Base-by-base conservation (phyloP, 2,888 invertebrate species). In the Magallana nippona region DNA sequence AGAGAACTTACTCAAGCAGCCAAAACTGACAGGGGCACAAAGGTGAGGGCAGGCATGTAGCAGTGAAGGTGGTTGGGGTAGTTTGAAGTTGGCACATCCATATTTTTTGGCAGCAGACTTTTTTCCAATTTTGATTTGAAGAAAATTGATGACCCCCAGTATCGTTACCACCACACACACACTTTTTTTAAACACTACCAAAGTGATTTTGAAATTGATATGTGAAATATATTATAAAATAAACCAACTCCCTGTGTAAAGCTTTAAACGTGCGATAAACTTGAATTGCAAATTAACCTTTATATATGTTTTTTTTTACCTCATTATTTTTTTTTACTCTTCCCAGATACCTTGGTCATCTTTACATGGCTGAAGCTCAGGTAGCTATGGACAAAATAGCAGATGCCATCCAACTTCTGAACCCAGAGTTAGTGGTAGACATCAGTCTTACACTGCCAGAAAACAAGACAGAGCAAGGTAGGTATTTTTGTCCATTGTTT, bases 361-460 rank as follows among this genome's bases (percentile, higher is more conserved):
- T 98, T 90, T 98, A 98, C 94, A 96, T 97, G 81, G 98, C 98
- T 0, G 98, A 98, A 95, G 97, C 98, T 55, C 95, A 97, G 15
- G 96, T 98, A 82, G 96, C 97, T 90, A 95, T 93, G 84, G 97
- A 98, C 92, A 96, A 96, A 94, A 96, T 97, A 88, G 95, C 96
- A 0, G 98, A 98, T 94, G 98, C 98, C 1, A 95, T 97, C 15
- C 96, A 97, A 84, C 96, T 97, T 94, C 95, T 98, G 81, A 97
- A 97, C 84, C 93, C 93, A 2, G 93, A 94, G 13, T 78, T 89
- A 22, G 89, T 94, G 22, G 92, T 89, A 32, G 94, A 94, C 87
- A 90, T 94, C 55, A 91, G 91, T 77, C 90, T 91, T 1, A 87
- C 88, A 11, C 89, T 91, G 27, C 93, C 93, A 10, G 93, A 93